phyloP scores from a whole-genome alignment of 2,888 invertebrate genomes.

The Clitarchus hookeri region DNA sequence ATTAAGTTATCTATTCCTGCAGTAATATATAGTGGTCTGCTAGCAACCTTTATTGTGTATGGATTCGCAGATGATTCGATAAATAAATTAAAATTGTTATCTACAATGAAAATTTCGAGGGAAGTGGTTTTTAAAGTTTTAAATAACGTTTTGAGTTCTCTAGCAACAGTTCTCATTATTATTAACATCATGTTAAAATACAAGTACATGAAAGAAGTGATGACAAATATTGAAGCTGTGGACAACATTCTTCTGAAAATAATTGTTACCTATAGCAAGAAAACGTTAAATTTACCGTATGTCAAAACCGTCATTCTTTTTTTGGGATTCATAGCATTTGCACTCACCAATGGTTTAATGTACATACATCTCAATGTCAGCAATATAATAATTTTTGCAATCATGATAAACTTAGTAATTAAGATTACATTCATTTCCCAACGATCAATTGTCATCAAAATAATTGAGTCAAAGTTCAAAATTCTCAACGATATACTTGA shows the following conservation, averaged over 20 bases:
- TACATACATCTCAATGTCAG: neutral
- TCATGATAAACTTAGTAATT: too few species aligned
- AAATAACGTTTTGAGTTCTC: neutral
- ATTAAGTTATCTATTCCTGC: too few species aligned
- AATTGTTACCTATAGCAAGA: neutral
- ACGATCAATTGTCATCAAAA: too few species aligned
- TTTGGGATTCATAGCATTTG: neutral
- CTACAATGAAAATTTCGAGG: neutral
- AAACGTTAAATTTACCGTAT: neutral
- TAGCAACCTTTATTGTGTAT: neutral
- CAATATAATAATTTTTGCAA: neutral
- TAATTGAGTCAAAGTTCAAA: neutral
- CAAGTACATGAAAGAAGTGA: neutral
- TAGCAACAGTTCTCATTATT: neutral
- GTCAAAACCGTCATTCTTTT: neutral
- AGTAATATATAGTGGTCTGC: too few species aligned
- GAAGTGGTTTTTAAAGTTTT: neutral
- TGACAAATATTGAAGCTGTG: neutral
- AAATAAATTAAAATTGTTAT: neutral
- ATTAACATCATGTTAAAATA: neutral
- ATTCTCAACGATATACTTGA: neutral
- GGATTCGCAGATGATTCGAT: neutral
- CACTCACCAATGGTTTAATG: neutral
- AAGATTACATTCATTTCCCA: too few species aligned
- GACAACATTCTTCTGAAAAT: neutral